Evolutionary conservation across 2,113 vertebrate species (phyloP).

Genomic region (Microcebus murinus): DNA sequence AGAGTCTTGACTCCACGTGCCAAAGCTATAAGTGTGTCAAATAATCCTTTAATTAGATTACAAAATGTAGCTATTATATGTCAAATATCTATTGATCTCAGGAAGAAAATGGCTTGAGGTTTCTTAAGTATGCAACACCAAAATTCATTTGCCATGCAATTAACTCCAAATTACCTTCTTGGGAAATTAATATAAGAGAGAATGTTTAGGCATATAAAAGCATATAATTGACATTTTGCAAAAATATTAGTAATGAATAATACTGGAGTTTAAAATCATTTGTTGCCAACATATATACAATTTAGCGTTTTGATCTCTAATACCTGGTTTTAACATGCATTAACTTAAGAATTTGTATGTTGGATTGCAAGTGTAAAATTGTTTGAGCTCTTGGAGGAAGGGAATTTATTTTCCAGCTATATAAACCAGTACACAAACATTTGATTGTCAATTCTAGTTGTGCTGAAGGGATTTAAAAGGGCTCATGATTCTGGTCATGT

Average conservation of each 20-base stretch:
- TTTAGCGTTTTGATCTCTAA: background rate
- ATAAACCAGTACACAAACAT: background rate
- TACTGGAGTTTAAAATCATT: background rate
- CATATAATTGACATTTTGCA: conserved; percentile 65
- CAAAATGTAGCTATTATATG: conserved; percentile 67
- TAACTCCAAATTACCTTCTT: conserved; percentile 82
- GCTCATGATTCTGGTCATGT: background rate
- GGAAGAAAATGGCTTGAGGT: conserved; percentile 74
- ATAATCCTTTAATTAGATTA: conserved; percentile 85
- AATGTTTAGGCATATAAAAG: conserved; percentile 59
- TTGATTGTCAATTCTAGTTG: background rate
- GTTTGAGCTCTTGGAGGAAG: background rate
- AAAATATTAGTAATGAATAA: conserved; percentile 54
- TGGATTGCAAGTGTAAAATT: background rate
- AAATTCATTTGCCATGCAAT: conserved; percentile 81
- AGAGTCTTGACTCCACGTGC: conserved; percentile 71
- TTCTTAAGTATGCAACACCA: conserved; percentile 75
- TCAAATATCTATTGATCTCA: conserved; percentile 81
- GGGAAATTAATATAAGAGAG: conserved; percentile 73
- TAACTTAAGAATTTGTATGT: background rate
- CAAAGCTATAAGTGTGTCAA: conserved; percentile 73
- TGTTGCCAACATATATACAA: background rate
- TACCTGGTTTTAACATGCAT: background rate
- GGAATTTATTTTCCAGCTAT: background rate
- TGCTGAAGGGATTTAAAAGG: background rate